Conservation (phyloP, 2,797 vertebrate species). For the Myiotriccus ornatus region DNA sequence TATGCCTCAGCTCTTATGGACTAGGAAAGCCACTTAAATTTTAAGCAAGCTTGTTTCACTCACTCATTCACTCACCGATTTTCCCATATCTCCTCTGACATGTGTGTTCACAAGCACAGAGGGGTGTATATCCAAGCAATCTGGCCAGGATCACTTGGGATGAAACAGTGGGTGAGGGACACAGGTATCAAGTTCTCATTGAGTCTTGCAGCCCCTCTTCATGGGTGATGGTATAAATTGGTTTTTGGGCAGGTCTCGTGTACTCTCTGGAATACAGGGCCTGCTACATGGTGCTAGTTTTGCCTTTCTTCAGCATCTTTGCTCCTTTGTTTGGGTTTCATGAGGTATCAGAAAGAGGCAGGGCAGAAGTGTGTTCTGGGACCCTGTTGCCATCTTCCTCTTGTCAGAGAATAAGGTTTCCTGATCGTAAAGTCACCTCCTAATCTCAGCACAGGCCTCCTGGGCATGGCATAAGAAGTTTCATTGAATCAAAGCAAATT, state of each 20-base stretch:
- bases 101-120: rapidly evolving
- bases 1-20: background rate
- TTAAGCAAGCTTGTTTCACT: background rate
- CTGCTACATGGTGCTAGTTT: background rate
- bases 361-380: background rate
- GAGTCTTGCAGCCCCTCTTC: background rate
- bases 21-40: background rate
- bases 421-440: background rate
- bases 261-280: background rate
- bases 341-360: background rate
- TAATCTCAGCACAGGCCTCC: background rate
- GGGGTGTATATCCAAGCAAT: background rate
- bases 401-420: background rate
- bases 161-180: background rate
- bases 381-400: background rate
- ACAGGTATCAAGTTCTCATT: background rate
- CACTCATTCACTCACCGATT: background rate
- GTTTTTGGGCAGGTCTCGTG: background rate
- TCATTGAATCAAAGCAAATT: background rate
- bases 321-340: background rate
- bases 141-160: background rate
- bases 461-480: background rate
- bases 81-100: background rate
- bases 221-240: background rate
- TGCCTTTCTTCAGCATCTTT: background rate